Conservation (phyloP, 2,888 invertebrate genomes). For the Pristionchus exspectatus region DNA sequence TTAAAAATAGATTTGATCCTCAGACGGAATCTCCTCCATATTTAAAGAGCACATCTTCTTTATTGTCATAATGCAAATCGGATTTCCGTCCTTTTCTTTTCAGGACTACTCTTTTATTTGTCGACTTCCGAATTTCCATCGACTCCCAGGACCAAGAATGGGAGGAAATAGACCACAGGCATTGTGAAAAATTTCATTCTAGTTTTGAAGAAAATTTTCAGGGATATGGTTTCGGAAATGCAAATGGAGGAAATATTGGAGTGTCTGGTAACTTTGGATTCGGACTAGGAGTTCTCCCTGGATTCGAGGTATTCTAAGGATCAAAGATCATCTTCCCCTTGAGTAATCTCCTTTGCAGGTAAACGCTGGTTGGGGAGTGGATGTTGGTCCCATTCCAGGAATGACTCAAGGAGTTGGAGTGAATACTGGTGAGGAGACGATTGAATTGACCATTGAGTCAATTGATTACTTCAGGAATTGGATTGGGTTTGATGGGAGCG, state of each 20-base stretch:
- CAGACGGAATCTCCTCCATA: no score
- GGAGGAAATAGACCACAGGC: slow-evolving; percentile 46
- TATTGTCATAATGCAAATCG: background rate
- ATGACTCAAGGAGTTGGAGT: slow-evolving; percentile 73
- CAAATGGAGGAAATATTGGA: slow-evolving; percentile 47
- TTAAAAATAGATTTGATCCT: background rate
- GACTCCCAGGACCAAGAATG: slow-evolving; percentile 68
- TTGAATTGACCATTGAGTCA: background rate
- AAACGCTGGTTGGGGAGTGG: slow-evolving; percentile 72
- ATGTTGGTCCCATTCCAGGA: slow-evolving; percentile 74
- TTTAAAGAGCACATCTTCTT: background rate
- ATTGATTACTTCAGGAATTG: slow-evolving; percentile 57
- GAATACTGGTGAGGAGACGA: slow-evolving; percentile 59
- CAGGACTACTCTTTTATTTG: slow-evolving; percentile 73
- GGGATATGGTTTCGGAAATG: slow-evolving; percentile 34
- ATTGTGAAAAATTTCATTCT: no score
- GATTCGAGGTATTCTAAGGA: slow-evolving; percentile 63
- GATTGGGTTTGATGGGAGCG: slow-evolving; percentile 70
- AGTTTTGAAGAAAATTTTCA: background rate
- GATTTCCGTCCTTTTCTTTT: slow-evolving; percentile 50
- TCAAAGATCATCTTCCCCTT: background rate
- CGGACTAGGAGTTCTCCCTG: slow-evolving; percentile 71
- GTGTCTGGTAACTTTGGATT: slow-evolving; percentile 72
- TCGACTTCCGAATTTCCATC: slow-evolving; percentile 70
- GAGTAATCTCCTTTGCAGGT: slow-evolving; percentile 41